A percentile compares a stretch with the other conserved stretches of the same genome.
phyloP scores from a whole-genome alignment of 2,113 vertebrate species.

The Forbesichthys agassizii region DNA sequence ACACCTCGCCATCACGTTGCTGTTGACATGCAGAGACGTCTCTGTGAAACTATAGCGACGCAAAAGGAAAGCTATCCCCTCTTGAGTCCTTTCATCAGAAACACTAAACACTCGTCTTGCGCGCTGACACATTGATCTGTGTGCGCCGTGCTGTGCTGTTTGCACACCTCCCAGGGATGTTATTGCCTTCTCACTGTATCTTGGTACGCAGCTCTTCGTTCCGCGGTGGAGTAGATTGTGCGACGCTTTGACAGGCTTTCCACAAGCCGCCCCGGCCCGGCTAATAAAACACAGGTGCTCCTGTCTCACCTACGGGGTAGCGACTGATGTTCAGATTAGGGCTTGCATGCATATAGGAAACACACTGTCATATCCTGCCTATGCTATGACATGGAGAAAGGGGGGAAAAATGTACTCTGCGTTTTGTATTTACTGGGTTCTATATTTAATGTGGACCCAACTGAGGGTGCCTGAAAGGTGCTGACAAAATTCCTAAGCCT shows the following conservation, averaged over 20 bases:
- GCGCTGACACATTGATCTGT: background rate
- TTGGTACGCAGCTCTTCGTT: background rate
- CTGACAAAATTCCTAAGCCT: too few species aligned
- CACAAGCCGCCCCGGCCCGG: slow-evolving; percentile 3
- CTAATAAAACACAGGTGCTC: slow-evolving; percentile 9
- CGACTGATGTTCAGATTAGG: slow-evolving; percentile 8
- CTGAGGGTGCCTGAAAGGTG: too few species aligned
- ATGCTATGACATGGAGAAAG: too few species aligned
- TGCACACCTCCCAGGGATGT: background rate
- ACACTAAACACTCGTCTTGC: background rate
- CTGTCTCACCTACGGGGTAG: background rate
- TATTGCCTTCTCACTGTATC: background rate
- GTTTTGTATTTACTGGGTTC: too few species aligned
- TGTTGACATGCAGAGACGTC: background rate
- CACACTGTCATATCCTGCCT: background rate
- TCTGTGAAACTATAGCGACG: background rate
- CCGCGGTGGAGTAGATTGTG: background rate
- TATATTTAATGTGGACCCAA: too few species aligned
- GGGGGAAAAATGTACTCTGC: too few species aligned
- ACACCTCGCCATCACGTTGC: background rate
- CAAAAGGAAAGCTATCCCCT: background rate
- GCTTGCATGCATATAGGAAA: slow-evolving; percentile 1
- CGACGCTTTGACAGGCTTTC: background rate
- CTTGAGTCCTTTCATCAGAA: background rate
- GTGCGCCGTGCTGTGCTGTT: background rate